Base-by-base conservation (phyloP, 2,888 invertebrate genomes). In the Tryphoninae sp. region DNA sequence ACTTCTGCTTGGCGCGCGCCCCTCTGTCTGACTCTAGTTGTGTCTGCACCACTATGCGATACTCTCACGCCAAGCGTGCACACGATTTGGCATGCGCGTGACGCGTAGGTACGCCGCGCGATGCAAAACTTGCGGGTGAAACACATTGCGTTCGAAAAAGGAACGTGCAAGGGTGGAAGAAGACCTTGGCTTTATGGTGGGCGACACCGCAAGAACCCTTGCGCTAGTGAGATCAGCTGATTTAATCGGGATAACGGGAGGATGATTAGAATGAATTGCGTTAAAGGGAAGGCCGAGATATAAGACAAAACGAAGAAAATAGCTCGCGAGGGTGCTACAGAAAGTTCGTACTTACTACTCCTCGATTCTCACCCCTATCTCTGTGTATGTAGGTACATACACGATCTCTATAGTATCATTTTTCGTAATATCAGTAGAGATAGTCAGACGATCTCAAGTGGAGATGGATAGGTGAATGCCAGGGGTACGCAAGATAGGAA, bases 171-270 rank as follows among this genome's bases (percentile, higher is more conserved):
- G 23, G 53, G 22, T 19, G 45, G 19, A 49, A 11, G 88, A 87
- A 11, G 88, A 87, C 85, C 87, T 89, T 85, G 85, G 83, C 74
- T 85, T 65, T 80, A 86, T 83, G 82, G 85, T 86, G 83, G 78
- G 68, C 55, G 81, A 68, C 68, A 62, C 62, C 19, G 23, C 62
- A 62, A 62, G 77, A 81, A 69, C 73, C 68, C 81, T 74, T 22
- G 78, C 42, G 16, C 42, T 59, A 65, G 19, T 73, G 23, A 33
- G 33, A 64, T 55, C 53, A 64, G 73, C 68, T 40, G 74, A 74
- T 65, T 58, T 9, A 23, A 64, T 72, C 65, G 55, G 7, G 53
- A 53, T n/a, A 8, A 22, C 4, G 53, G 26, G 22, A 74, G 6
- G 55, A 19, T 51, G 33, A 13, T 61, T 11, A 4, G 40, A 62